Base-by-base conservation (phyloP, 2,797 vertebrate genomes). In the Gadopsis bispinosus region DNA sequence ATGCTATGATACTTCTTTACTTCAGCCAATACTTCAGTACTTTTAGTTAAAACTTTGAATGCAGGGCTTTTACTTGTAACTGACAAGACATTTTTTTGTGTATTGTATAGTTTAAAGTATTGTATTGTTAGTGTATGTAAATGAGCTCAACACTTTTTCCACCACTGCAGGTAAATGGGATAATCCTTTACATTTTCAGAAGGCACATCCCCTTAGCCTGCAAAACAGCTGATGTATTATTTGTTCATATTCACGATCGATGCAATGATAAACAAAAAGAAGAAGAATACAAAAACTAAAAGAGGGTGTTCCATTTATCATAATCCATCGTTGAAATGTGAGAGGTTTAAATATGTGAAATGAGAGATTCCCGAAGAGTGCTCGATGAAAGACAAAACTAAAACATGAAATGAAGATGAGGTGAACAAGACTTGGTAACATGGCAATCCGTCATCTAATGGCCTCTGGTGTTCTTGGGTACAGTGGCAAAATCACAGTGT, bases 351-450 rank as follows among this genome's bases (percentile, higher is more conserved):
- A 59, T 60, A 26, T 67, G 75, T 58, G 2, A 65, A 33, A 41
- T 55, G 33, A 45, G 3, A 59, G 13, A 59, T 39, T 70, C 26
- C 31, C 7, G 10, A 66, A 9, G 13, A 19, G 20, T 53, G n/a
- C 11, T 33, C 55, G 22, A 51, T 69, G 31, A 61, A 64, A 79
- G 17, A 72, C 35, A 77, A 50, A 62, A 59, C 9, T 41, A 12
- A 67, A 81, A 76, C 33, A 69, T 37, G 7, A 66, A 53, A 33
- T 65, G 20, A 48, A 78, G 43, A 85, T 59, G n/a, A 66, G 51
- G 62, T 9, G 8, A 72, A 4, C 20, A 45, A 56, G 22, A 45
- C 47, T 16, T 50, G 54, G 65, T 1, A 2, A 41, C 61, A 66
- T 72, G n/a, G 19, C 43, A 81, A 10, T 22, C 45, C 53, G 37